Percentiles rank a stretch among this genome's conserved stretches.
These are phyloP conservation scores for Epirrita christyi DNA, from an alignment of 2,888 invertebrate genomes.

Conservation along the genomic window DNA sequence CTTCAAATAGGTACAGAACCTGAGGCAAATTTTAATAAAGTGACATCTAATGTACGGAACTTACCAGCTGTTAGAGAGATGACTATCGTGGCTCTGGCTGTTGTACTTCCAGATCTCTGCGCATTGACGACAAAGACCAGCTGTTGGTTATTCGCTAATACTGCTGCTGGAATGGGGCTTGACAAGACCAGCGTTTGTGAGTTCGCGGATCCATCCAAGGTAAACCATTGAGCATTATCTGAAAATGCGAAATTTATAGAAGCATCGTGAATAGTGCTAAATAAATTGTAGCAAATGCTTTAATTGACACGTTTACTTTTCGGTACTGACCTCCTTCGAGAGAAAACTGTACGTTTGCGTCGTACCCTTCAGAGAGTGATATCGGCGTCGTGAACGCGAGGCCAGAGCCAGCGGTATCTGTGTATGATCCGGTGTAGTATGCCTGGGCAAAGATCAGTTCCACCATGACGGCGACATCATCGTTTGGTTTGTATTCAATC, in stretches of 20 bases:
- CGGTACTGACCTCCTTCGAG: constrained; percentile 47
- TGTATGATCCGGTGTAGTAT: constrained; percentile 49
- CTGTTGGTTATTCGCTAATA: constrained; percentile 40
- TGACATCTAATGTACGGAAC: background rate
- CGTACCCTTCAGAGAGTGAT: constrained; percentile 42
- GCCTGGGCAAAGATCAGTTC: constrained; percentile 42
- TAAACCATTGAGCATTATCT: constrained; percentile 32
- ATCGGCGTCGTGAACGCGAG: constrained; percentile 42
- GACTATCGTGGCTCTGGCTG: constrained; percentile 40
- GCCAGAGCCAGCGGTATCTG: constrained; percentile 28
- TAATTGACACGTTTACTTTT: background rate
- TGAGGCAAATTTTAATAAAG: too few species aligned
- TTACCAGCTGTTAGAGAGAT: constrained; percentile 37
- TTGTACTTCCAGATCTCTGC: constrained; percentile 33
- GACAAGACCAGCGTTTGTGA: constrained; percentile 28
- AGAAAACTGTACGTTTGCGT: constrained; percentile 40
- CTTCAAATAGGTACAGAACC: background rate
- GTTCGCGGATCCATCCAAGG: constrained; percentile 28
- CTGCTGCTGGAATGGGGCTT: constrained; percentile 40
- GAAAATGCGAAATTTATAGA: background rate
- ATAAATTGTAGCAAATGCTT: background rate
- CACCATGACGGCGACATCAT: constrained; percentile 12
- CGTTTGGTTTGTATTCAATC: constrained; percentile 13
- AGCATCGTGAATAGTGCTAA: background rate
- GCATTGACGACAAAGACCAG: constrained; percentile 38